A percentile compares a stretch with the other conserved stretches of the same genome.
These are phyloP conservation scores for Xylocampa areola DNA, from an alignment of 2,888 invertebrate species.

Conservation along the genomic window DNA sequence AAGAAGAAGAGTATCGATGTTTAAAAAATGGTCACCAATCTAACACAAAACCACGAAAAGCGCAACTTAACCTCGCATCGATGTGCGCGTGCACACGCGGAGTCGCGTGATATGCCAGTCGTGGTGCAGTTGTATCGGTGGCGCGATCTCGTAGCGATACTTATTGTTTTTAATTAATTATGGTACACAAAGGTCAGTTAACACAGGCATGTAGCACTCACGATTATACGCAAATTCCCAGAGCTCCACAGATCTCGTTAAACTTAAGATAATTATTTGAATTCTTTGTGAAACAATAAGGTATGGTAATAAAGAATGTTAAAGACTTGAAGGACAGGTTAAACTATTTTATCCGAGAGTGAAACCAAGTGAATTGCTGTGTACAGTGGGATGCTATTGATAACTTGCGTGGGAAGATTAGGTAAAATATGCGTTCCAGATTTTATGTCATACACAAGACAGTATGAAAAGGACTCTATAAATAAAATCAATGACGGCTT, in stretches of 20 bases:
- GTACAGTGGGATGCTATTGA: conserved; percentile 44
- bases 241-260: conserved; percentile 21
- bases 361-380: conserved; percentile 28
- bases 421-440: conserved; percentile 41
- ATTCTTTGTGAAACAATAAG: conserved; percentile 9
- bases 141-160: conserved; percentile 68
- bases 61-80: conserved; percentile 13
- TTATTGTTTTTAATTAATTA: conserved; percentile 74
- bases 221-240: conserved; percentile 14
- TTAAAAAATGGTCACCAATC: conserved; percentile 16
- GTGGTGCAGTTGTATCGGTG: conserved; percentile 59
- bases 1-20: background rate
- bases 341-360: conserved; percentile 22
- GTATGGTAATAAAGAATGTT: background rate
- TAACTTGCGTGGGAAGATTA: conserved; percentile 44
- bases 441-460: conserved; percentile 32
- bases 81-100: conserved; percentile 30
- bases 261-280: conserved; percentile 10
- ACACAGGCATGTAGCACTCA: conserved; percentile 20
- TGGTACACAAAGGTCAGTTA: conserved; percentile 44
- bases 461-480: conserved; percentile 14
- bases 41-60: background rate
- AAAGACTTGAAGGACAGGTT: conserved; percentile 32
- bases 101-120: conserved; percentile 61
- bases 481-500: conserved; percentile 16